Evolutionary conservation across 2,888 invertebrate genomes (phyloP).

Genomic region (Zaprionus bogoriensis): DNA sequence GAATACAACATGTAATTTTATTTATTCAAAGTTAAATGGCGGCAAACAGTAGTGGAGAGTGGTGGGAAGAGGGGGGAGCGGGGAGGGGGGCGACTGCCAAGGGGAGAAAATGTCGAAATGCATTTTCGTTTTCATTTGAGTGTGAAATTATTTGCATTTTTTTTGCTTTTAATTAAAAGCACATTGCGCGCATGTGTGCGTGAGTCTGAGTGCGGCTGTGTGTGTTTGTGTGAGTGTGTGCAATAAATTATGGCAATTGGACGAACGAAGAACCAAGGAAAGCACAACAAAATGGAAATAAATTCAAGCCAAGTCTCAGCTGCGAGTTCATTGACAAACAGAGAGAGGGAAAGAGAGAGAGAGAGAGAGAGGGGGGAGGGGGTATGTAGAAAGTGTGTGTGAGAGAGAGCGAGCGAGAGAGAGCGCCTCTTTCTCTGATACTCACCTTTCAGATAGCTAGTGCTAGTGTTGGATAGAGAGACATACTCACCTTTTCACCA

Average conservation of each 20-base stretch:
- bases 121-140: constrained; percentile 55
- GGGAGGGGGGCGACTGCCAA: background rate
- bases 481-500: constrained; percentile 93
- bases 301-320: constrained; percentile 8
- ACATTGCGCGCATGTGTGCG: constrained; percentile 39
- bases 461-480: too few species aligned
- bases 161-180: constrained; percentile 67
- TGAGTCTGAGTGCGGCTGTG: background rate
- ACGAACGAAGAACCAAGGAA: constrained; percentile 11
- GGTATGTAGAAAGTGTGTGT: too few species aligned
- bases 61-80: background rate
- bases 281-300: constrained; percentile 17
- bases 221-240: constrained; percentile 8
- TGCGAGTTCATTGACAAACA: constrained; percentile 9
- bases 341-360: background rate
- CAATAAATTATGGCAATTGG: constrained; percentile 68
- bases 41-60: constrained; percentile 37
- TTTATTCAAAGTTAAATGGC: constrained; percentile 67
- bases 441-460: too few species aligned
- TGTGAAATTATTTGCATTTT: constrained; percentile 45
- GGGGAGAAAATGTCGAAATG: constrained; percentile 47
- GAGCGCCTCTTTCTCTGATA: too few species aligned
- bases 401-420: too few species aligned
- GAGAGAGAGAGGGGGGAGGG: background rate
- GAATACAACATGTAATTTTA: constrained; percentile 67